These are phyloP conservation scores for Tenodera sinensis DNA, from an alignment of 2,888 invertebrate species.

Conservation along the genomic window DNA sequence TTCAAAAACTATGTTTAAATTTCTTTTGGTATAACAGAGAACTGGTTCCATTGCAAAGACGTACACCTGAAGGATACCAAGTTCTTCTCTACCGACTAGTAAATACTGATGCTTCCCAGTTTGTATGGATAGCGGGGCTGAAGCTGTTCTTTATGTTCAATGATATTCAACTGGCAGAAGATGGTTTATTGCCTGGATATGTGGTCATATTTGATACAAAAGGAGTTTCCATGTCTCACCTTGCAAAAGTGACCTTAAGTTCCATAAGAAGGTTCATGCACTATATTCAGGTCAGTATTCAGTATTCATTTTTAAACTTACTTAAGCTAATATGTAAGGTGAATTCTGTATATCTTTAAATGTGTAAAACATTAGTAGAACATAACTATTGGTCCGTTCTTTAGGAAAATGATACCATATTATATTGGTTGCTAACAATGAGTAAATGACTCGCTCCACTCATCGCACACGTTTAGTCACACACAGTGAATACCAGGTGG, in stretches of 20 bases:
- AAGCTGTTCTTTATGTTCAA: slow-evolving; percentile 39
- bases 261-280: slow-evolving; percentile 38
- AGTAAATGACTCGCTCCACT: too few relatives aligned
- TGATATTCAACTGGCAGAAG: slow-evolving; percentile 38
- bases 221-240: slow-evolving; percentile 37
- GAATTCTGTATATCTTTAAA: background rate
- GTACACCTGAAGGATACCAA: slow-evolving; percentile 38
- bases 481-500: too few relatives aligned
- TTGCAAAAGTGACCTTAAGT: slow-evolving; percentile 36
- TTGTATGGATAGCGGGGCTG: slow-evolving; percentile 35
- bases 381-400: background rate
- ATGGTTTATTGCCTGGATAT: slow-evolving; percentile 37
- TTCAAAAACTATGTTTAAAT: background rate
- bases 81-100: slow-evolving; percentile 38
- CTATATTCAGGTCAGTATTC: slow-evolving; percentile 38
- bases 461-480: too few relatives aligned
- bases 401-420: background rate
- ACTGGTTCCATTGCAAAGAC: slow-evolving; percentile 34
- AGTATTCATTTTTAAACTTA: background rate
- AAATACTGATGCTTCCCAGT: slow-evolving; percentile 36
- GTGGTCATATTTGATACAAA: slow-evolving; percentile 39
- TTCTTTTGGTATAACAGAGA: slow-evolving; percentile 32
- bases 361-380: background rate
- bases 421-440: too few relatives aligned
- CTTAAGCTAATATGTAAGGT: background rate